A percentile compares a stretch with the other conserved stretches of the same genome.
Evolutionary conservation across 2,113 vertebrate species (phyloP).

Genomic region (Otolemur garnettii): DNA sequence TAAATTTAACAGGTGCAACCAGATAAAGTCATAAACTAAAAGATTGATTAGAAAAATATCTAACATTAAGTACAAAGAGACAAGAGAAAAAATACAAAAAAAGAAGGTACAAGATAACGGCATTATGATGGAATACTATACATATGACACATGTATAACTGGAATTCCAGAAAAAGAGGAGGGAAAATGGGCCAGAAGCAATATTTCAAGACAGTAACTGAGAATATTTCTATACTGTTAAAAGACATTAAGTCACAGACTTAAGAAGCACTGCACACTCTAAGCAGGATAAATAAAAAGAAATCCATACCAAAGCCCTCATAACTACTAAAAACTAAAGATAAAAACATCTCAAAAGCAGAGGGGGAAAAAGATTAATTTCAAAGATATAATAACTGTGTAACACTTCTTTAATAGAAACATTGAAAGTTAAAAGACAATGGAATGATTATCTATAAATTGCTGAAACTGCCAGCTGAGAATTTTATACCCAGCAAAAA

Average conservation of each 20-base stretch:
- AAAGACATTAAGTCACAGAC: constrained; percentile 29
- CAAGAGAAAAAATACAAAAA: neutral
- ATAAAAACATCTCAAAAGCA: neutral
- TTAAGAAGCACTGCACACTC: neutral
- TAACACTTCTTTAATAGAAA: neutral
- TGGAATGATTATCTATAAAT: constrained; percentile 1
- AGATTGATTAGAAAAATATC: neutral
- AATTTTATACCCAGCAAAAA: constrained; percentile 37
- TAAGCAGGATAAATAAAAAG: constrained; percentile 24
- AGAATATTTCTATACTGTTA: neutral
- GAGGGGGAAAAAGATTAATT: neutral
- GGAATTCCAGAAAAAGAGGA: neutral
- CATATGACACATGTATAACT: neutral
- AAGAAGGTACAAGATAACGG: neutral
- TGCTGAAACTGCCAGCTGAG: neutral
- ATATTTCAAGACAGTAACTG: neutral
- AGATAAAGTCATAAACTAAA: constrained; percentile 8
- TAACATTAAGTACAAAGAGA: constrained; percentile 20
- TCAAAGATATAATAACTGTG: neutral
- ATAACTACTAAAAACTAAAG: neutral
- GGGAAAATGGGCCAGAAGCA: neutral
- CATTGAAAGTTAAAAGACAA: neutral
- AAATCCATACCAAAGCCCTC: neutral
- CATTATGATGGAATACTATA: neutral
- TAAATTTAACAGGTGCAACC: constrained; percentile 27